A percentile compares a stretch with the other conserved stretches of the same genome.
Evolutionary conservation across 2,113 vertebrate species (phyloP).

Genomic region (Leucoraja erinaceus): DNA sequence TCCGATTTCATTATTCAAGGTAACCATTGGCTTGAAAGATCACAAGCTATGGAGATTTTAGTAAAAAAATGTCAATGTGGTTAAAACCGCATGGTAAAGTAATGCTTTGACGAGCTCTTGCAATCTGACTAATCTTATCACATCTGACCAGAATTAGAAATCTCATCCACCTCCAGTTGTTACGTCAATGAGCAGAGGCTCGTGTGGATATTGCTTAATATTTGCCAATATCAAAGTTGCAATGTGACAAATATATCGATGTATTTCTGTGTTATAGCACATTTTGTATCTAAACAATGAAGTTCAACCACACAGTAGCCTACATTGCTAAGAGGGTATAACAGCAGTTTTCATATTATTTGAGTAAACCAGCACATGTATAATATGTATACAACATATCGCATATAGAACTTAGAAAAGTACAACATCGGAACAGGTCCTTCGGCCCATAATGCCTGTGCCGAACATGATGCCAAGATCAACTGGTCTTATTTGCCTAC

Average conservation of each 20-base stretch:
- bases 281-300: not conserved
- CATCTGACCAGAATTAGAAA: not conserved
- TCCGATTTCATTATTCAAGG: no score
- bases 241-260: no score
- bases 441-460: no score
- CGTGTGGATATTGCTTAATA: not conserved
- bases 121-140: not conserved
- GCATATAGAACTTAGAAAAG: no score
- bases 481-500: no score
- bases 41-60: not conserved
- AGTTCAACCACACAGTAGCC: not conserved
- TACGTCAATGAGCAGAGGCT: not conserved
- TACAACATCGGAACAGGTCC: no score
- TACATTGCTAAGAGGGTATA: not conserved
- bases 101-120: not conserved
- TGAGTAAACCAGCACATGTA: not conserved
- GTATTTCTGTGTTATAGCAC: not conserved
- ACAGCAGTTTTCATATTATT: not conserved
- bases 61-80: not conserved
- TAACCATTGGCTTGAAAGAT: not conserved
- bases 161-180: not conserved
- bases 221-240: no score
- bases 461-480: no score
- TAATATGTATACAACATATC: no score
- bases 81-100: not conserved